These are phyloP conservation scores for Cyclura pinguis DNA, from an alignment of 2,797 vertebrate species.

Conservation along the genomic window DNA sequence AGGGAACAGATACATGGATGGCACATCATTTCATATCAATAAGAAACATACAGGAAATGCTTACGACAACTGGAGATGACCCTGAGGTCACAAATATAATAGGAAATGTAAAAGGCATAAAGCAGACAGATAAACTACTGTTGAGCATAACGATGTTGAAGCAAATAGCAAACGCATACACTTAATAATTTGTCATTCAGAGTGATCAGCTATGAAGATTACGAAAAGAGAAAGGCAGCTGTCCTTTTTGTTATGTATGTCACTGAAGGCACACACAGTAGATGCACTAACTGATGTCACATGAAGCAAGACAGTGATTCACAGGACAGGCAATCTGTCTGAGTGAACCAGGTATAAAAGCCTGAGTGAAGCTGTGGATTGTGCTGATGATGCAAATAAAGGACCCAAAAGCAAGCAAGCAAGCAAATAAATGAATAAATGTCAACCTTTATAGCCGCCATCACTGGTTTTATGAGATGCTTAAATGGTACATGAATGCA, in stretches of 20 bases:
- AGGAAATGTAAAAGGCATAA: too few species aligned
- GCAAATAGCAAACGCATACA: rapidly evolving
- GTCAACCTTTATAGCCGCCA: neutral
- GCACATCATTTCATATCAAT: neutral
- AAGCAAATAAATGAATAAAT: neutral
- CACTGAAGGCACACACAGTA: rapidly evolving
- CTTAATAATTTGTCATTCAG: rapidly evolving
- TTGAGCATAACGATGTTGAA: neutral
- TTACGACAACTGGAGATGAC: neutral
- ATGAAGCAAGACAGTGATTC: neutral
- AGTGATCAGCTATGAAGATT: neutral
- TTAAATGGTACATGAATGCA: neutral
- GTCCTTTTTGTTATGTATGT: neutral
- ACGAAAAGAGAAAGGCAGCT: neutral
- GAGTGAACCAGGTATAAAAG: neutral
- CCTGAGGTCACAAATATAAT: neutral
- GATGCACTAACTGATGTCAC: neutral
- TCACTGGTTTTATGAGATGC: neutral
- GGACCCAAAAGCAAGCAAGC: neutral
- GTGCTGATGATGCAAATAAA: neutral
- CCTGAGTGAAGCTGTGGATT: neutral
- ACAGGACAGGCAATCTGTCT: neutral
- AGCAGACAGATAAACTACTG: too few species aligned
- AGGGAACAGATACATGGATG: neutral
- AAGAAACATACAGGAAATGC: neutral